Evolutionary conservation across 30 jellyfish, hydroid and myxozoan species (phyloP), one percentile per base, ranked within the genome.

Genomic region (Catostylus mosaicus): DNA sequence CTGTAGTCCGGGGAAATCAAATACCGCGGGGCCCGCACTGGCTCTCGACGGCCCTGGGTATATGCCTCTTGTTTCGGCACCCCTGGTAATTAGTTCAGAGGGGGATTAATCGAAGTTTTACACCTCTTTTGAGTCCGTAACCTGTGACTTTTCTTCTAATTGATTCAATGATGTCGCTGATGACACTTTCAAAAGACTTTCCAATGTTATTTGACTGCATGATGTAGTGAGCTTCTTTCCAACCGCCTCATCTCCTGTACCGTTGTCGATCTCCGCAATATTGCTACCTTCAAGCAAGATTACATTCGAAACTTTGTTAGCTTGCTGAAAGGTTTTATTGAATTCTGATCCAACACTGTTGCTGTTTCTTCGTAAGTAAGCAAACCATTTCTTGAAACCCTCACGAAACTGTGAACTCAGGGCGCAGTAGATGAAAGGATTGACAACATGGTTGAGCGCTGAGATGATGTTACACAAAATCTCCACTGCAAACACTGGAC

Each of bases 391-490:
- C 84, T 65, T 47, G 75, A 85, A 73, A 1, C 78, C 95, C 16
- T 73, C 83, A 64, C 88, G 78, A n/a, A 85, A 72, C 33, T 73
- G 88, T 46, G 88, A 73, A 37, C 95, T 85, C 59, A 85, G 62
- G 19, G 95, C 89, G 37, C 95, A 85, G 67, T 85, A 85, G 16
- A 85, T 85, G 67, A 85, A 74, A 0, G 95, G 95, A 48, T 85
- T 64, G 63, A 73, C 48, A 22, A 67, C 95, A 54, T 75, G 86
- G 33, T 85, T 85, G 1, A 85, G 35, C 14, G 70, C 67, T 20
- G 54, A 37, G 54, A 43, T 33, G 11, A 85, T 64, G 46, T 73
- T 85, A 16, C 76, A 20, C 27, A 85, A 75, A 1, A 85, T 73
- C 65, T 85, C 95, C 3, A 85, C 75, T 0, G 88, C 88, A 69